phyloP scores from a whole-genome alignment of 37 sponge, comb jelly and placozoan genomes.

The Bolinopsis microptera region DNA sequence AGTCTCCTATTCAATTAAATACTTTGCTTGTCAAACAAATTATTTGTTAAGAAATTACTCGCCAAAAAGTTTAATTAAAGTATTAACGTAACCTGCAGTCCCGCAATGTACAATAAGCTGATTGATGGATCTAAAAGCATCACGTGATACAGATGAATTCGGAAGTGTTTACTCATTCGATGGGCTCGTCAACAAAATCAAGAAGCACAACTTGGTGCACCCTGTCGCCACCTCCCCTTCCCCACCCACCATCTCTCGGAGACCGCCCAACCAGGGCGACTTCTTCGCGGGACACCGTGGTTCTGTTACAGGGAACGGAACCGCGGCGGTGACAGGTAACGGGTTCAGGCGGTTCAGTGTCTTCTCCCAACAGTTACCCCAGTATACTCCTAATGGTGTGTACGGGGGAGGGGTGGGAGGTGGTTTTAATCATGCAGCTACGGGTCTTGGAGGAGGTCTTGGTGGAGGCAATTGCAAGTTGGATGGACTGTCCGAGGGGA shows the following conservation, averaged over 20 bases:
- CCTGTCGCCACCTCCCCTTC: background rate
- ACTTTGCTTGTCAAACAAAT: too few relatives aligned
- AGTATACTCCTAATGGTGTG: background rate
- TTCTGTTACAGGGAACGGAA: background rate
- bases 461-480: background rate
- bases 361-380: background rate
- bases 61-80: too few relatives aligned
- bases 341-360: constrained; percentile 48
- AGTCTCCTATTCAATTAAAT: too few relatives aligned
- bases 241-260: background rate
- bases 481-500: background rate
- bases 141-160: constrained; percentile 11
- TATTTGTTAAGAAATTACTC: too few relatives aligned
- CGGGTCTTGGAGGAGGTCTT: background rate
- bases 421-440: background rate
- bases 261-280: background rate
- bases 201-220: background rate
- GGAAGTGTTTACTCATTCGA: constrained; percentile 65
- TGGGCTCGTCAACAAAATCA: constrained; percentile 40
- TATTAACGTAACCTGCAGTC: too few relatives aligned
- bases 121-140: background rate
- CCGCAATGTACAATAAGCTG: background rate
- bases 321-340: background rate
- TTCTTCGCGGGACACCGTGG: background rate
- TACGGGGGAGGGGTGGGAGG: background rate